Evolutionary conservation across 2,888 invertebrate species (phyloP).

Genomic region (Diloba caeruleocephala): DNA sequence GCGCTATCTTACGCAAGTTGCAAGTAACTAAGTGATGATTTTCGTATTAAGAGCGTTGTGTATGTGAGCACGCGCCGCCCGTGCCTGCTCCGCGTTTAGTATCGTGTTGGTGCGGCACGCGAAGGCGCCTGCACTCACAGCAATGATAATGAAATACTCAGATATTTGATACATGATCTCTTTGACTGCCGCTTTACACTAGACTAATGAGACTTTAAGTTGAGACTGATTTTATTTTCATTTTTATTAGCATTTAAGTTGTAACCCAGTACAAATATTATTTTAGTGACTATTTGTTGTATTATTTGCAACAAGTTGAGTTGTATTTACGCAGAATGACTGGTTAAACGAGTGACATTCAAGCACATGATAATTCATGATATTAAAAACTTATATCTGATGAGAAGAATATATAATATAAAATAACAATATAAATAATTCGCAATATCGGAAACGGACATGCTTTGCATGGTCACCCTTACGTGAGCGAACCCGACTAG

Average conservation of each 20-base stretch:
- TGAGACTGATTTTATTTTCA: constrained; percentile 77
- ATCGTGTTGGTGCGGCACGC: background rate
- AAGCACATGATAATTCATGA: too few relatives aligned
- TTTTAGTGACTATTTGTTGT: constrained; percentile 48
- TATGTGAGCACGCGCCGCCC: background rate
- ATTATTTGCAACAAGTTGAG: constrained; percentile 49
- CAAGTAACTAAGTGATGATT: too few relatives aligned
- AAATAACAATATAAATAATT: too few relatives aligned
- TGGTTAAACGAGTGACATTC: too few relatives aligned
- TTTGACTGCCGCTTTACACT: constrained; percentile 44
- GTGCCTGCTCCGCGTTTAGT: background rate
- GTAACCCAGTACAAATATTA: constrained; percentile 75
- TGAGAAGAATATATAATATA: too few relatives aligned
- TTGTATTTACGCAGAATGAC: too few relatives aligned
- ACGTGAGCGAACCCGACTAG: too few relatives aligned
- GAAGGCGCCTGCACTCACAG: background rate
- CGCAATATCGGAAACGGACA: too few relatives aligned
- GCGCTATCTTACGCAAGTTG: too few relatives aligned
- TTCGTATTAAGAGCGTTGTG: too few relatives aligned
- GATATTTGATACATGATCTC: constrained; percentile 33
- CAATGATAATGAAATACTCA: constrained; percentile 43
- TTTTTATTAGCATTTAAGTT: constrained; percentile 60
- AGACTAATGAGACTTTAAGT: constrained; percentile 50
- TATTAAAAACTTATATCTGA: too few relatives aligned
- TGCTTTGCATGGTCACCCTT: too few relatives aligned